These are phyloP conservation scores for Eremobia ochroleuca DNA, from an alignment of 2,888 invertebrate genomes.

Conservation along the genomic window DNA sequence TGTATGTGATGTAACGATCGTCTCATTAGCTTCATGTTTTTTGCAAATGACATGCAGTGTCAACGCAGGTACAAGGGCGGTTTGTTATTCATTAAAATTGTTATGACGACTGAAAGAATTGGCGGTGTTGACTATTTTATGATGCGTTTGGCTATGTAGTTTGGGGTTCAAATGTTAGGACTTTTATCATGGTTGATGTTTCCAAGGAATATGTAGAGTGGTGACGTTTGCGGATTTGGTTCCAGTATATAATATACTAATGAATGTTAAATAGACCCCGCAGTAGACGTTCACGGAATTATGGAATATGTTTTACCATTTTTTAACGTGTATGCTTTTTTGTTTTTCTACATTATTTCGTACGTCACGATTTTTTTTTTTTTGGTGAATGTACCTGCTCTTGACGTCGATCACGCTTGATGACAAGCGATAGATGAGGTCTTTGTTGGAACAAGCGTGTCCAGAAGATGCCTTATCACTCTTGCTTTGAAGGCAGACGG, in stretches of 20 bases:
- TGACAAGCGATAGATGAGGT: too few species aligned
- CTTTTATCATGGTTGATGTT: background rate
- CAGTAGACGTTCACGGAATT: background rate
- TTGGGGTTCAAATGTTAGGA: background rate
- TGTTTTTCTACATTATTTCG: too few species aligned
- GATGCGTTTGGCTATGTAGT: background rate
- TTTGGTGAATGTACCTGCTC: too few species aligned
- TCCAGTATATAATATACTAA: too few species aligned
- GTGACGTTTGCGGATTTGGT: background rate
- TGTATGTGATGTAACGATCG: slow-evolving; percentile 3
- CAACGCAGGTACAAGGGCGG: slow-evolving; percentile 26
- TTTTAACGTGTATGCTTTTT: too few species aligned
- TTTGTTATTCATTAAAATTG: slow-evolving; percentile 42
- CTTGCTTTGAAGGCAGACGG: too few species aligned
- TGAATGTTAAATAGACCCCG: too few species aligned
- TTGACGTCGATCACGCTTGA: too few species aligned
- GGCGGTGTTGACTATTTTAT: background rate
- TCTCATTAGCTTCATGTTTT: slow-evolving; percentile 64
- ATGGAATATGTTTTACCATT: too few species aligned
- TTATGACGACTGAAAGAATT: slow-evolving; percentile 18
- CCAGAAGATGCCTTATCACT: too few species aligned
- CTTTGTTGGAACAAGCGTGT: too few species aligned
- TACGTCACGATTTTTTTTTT: too few species aligned
- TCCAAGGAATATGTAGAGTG: background rate
- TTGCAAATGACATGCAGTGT: slow-evolving; percentile 66